Conservation (phyloP, 2,113 vertebrate species). For the Mus pahari region DNA sequence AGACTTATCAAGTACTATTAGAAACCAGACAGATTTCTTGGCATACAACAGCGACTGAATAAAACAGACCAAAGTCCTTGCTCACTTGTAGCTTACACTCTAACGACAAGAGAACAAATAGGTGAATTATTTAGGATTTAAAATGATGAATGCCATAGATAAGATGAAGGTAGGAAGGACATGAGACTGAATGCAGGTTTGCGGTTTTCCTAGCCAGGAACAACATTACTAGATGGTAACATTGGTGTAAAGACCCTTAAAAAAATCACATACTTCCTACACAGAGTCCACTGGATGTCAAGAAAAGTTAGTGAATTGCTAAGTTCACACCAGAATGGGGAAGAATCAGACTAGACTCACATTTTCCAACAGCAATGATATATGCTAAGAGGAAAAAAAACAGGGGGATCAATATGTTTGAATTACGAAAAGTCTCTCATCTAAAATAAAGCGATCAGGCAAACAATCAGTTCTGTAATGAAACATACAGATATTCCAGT, state of each 20-base stretch:
- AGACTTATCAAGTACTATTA: not conserved
- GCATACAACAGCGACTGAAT: not conserved
- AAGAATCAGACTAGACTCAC: not conserved
- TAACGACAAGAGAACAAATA: not conserved
- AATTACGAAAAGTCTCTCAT: not conserved
- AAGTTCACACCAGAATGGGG: not conserved
- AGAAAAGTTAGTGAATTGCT: not conserved
- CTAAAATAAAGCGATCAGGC: not conserved
- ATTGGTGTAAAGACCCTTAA: not conserved
- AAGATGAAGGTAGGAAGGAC: not conserved
- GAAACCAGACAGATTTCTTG: not conserved
- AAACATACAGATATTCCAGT: not conserved
- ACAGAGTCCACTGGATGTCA: not conserved
- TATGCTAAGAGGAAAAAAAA: not conserved
- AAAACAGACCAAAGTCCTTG: not conserved
- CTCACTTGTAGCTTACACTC: not conserved
- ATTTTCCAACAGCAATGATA: not conserved
- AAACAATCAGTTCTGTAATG: not conserved
- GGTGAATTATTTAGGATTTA: not conserved
- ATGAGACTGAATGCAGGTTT: not conserved
- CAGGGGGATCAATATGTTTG: conserved; percentile 25
- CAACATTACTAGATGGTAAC: not conserved
- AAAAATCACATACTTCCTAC: not conserved
- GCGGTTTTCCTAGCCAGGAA: not conserved
- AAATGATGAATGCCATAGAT: not conserved